These are phyloP conservation scores for Eulemur macaco DNA, from an alignment of 2,113 vertebrate genomes.

Conservation along the genomic window DNA sequence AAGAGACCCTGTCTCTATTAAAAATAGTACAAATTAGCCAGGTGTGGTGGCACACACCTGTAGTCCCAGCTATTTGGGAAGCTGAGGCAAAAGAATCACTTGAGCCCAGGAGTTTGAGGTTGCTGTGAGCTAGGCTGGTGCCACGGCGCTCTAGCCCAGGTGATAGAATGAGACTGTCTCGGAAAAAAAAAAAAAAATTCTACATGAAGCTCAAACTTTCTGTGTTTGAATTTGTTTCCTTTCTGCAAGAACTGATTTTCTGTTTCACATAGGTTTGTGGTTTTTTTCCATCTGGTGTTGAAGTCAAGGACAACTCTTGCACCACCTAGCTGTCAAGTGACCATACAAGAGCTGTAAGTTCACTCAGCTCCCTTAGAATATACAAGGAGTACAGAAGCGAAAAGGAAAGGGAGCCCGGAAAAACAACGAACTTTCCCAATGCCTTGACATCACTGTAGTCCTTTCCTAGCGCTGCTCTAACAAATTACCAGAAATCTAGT, in stretches of 20 bases:
- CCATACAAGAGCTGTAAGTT: fast-evolving
- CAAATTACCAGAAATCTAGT: not conserved
- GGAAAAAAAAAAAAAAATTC: not conserved
- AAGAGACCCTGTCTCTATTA: too few species aligned
- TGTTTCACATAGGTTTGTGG: not conserved
- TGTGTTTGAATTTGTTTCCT: not conserved
- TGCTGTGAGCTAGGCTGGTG: too few species aligned
- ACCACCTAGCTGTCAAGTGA: not conserved
- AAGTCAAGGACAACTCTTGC: not conserved
- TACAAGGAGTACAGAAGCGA: not conserved
- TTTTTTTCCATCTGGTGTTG: not conserved
- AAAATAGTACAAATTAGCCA: too few species aligned
- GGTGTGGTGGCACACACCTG: too few species aligned
- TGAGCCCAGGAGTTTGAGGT: too few species aligned
- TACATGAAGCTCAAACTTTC: not conserved
- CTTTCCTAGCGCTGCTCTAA: fast-evolving
- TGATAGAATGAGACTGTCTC: too few species aligned
- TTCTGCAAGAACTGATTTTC: not conserved
- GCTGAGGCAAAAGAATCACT: too few species aligned
- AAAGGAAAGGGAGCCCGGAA: not conserved
- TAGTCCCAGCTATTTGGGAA: too few species aligned
- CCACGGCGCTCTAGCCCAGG: too few species aligned
- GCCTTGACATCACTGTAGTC: not conserved
- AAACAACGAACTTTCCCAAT: fast-evolving
- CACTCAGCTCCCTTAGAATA: fast-evolving